Percentiles rank a stretch among this genome's conserved stretches.
phyloP scores from a whole-genome alignment of 35 echinoderm and acorn worm species.

The Hemicentrotus pulcherrimus region DNA sequence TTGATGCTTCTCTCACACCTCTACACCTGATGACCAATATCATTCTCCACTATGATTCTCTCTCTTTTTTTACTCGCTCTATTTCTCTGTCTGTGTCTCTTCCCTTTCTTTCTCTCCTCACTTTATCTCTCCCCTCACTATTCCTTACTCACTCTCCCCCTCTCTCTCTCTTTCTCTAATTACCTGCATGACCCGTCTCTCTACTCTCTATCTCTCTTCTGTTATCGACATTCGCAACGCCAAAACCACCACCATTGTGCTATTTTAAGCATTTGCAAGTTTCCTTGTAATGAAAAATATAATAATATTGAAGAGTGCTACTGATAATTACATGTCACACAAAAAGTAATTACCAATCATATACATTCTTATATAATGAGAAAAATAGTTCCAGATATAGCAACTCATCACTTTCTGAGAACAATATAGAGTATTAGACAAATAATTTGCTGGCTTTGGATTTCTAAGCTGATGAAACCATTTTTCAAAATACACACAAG shows the following conservation, averaged over 20 bases:
- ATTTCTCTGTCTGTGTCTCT: too few species aligned
- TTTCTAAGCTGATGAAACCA: too few species aligned
- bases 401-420: background rate
- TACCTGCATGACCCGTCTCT: background rate
- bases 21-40: constrained; percentile 10
- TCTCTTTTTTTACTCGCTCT: too few species aligned
- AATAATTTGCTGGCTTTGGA: too few species aligned
- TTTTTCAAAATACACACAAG: too few species aligned
- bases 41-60: background rate
- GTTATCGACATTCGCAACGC: too few species aligned
- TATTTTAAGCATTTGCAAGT: background rate
- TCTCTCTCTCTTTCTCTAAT: background rate
- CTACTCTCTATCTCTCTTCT: background rate
- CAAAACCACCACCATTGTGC: too few species aligned
- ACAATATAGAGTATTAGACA: background rate
- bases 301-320: background rate
- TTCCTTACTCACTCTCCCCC: background rate
- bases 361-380: background rate
- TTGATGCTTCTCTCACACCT: background rate
- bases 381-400: background rate
- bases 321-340: background rate
- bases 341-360: background rate
- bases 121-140: background rate
- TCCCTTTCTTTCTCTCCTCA: background rate
- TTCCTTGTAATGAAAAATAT: background rate